Percentiles rank a stretch among this genome's conserved stretches.
Evolutionary conservation across 2,797 vertebrate species (phyloP).

Genomic region (Pristis pectinata): DNA sequence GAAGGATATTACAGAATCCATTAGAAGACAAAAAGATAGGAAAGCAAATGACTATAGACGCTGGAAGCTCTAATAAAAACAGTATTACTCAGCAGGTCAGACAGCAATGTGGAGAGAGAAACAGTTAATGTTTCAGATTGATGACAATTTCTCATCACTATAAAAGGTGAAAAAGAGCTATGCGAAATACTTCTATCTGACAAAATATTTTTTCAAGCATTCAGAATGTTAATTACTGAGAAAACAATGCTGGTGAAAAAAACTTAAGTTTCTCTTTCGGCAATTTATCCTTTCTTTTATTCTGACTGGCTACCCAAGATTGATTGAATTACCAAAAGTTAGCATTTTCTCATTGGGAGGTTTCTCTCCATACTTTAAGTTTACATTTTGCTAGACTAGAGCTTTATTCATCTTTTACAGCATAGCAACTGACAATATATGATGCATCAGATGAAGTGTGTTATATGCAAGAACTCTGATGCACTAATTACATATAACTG

Average conservation of each 20-base stretch:
- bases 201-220: neutral
- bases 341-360: neutral
- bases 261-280: neutral
- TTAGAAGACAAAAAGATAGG: too few relatives aligned
- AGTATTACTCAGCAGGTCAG: too few relatives aligned
- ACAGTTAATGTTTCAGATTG: too few relatives aligned
- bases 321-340: neutral
- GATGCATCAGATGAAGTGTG: neutral
- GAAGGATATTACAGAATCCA: neutral
- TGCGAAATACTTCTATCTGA: neutral
- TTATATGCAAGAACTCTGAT: neutral
- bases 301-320: neutral
- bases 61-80: too few relatives aligned
- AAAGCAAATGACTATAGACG: too few relatives aligned
- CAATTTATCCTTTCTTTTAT: neutral
- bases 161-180: too few relatives aligned
- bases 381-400: neutral
- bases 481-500: too few relatives aligned
- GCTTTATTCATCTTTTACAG: neutral
- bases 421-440: neutral
- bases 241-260: neutral
- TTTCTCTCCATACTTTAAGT: neutral
- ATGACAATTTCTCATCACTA: too few relatives aligned
- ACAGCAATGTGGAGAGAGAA: too few relatives aligned
- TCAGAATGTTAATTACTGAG: neutral